A percentile compares a stretch with the other conserved stretches of the same genome.
Evolutionary conservation across 2,113 vertebrate species (phyloP).

Genomic region (Psittacara wagleri): DNA sequence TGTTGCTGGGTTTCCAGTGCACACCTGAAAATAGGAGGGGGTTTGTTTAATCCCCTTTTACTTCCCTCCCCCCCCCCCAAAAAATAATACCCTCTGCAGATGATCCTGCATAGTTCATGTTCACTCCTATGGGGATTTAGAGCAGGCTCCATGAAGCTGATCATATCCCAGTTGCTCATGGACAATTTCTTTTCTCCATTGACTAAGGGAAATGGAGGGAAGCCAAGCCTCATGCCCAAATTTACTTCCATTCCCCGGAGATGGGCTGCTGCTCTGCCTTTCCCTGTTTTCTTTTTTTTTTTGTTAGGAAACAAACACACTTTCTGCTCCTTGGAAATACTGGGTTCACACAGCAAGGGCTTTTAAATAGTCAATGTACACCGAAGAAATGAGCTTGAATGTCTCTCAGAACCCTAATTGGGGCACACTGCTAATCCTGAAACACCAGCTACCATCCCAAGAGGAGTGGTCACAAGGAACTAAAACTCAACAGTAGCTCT

Average conservation of each 20-base stretch:
- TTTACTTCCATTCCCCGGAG: not conserved
- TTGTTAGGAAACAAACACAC: not conserved
- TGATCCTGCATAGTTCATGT: not conserved
- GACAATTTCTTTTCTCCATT: not conserved
- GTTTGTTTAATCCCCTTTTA: not conserved
- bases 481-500: not conserved
- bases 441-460: not conserved
- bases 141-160: not conserved
- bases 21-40: not conserved
- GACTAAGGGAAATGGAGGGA: not conserved
- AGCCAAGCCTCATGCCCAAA: not conserved
- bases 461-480: not conserved
- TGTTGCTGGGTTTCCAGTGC: constrained; percentile 34
- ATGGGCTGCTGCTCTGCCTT: not conserved
- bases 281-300: not conserved
- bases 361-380: not conserved
- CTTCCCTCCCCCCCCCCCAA: rapidly evolving
- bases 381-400: rapidly evolving
- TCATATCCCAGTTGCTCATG: not conserved
- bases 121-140: rapidly evolving
- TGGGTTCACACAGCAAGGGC: not conserved
- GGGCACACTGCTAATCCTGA: not conserved
- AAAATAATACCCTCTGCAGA: not conserved
- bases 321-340: not conserved
- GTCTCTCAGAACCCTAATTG: not conserved